A percentile compares a stretch with the other conserved stretches of the same genome.
phyloP scores from a whole-genome alignment of 2,888 invertebrate genomes.

The Drosophila peninsularis region DNA sequence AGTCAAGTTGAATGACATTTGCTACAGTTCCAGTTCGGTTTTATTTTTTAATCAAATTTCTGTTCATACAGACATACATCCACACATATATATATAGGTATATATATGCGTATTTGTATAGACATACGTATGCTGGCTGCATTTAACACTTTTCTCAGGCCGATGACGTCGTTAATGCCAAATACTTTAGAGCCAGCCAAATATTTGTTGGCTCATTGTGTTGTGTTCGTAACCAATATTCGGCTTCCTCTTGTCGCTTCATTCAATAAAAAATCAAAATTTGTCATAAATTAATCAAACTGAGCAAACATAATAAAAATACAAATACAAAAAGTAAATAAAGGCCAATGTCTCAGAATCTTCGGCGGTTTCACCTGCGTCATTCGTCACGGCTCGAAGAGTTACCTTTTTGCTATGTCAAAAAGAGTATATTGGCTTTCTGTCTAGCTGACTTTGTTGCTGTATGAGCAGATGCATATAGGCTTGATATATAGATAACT shows the following conservation, averaged over 20 bases:
- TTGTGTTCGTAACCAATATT: neutral
- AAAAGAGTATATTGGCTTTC: neutral
- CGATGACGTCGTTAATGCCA: slow-evolving; percentile 34
- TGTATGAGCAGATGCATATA: neutral
- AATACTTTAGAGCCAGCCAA: slow-evolving; percentile 15
- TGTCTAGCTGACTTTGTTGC: neutral
- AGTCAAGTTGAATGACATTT: slow-evolving; percentile 68
- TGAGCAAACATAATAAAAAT: slow-evolving; percentile 24
- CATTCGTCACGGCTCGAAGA: slow-evolving; percentile 14
- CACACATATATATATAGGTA: too few relatives aligned
- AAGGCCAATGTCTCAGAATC: slow-evolving; percentile 26
- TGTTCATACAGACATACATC: neutral
- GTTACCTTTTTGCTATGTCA: neutral
- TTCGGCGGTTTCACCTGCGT: slow-evolving; percentile 59
- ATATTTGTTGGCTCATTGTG: slow-evolving; percentile 9
- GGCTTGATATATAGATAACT: too few relatives aligned
- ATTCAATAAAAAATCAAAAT: slow-evolving; percentile 32
- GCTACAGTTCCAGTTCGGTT: slow-evolving; percentile 59
- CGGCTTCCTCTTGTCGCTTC: slow-evolving; percentile 5
- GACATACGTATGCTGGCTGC: slow-evolving; percentile 13
- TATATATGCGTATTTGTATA: neutral
- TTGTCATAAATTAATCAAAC: slow-evolving; percentile 28
- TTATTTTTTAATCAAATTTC: slow-evolving; percentile 26
- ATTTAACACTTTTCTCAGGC: slow-evolving; percentile 43
- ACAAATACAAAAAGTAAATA: slow-evolving; percentile 6